phyloP scores from a whole-genome alignment of 2,113 vertebrate genomes.

The Marmota flaviventris region DNA sequence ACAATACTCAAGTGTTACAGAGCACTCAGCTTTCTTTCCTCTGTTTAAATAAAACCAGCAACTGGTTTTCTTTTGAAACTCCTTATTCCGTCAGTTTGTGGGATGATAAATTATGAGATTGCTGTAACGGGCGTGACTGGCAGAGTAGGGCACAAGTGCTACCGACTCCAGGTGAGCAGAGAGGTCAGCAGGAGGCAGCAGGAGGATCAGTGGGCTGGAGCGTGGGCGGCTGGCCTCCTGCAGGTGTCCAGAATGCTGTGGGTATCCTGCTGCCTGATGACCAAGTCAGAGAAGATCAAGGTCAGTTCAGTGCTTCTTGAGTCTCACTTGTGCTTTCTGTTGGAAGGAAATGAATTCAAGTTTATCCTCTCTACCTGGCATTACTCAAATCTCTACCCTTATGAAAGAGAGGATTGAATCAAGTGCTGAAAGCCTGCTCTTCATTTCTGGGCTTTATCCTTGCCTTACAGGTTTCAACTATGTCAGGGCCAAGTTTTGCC shows the following conservation, averaged over 20 bases:
- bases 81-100: neutral
- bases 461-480: neutral
- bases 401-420: neutral
- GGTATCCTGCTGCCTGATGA: neutral
- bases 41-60: neutral
- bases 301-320: neutral
- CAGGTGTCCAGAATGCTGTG: too few species aligned
- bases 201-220: neutral
- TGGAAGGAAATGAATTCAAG: neutral
- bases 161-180: neutral
- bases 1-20: neutral
- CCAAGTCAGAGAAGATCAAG: neutral
- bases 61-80: neutral
- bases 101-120: neutral
- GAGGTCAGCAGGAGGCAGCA: neutral
- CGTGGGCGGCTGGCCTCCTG: rapidly evolving
- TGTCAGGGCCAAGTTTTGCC: neutral
- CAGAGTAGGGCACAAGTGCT: neutral
- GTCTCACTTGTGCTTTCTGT: neutral
- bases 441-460: neutral
- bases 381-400: neutral
- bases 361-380: neutral
- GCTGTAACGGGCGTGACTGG: neutral
- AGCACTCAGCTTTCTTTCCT: neutral
- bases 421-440: neutral